These are phyloP conservation scores for Harpagifer antarcticus DNA, from an alignment of 2,797 vertebrate genomes.

Conservation along the genomic window DNA sequence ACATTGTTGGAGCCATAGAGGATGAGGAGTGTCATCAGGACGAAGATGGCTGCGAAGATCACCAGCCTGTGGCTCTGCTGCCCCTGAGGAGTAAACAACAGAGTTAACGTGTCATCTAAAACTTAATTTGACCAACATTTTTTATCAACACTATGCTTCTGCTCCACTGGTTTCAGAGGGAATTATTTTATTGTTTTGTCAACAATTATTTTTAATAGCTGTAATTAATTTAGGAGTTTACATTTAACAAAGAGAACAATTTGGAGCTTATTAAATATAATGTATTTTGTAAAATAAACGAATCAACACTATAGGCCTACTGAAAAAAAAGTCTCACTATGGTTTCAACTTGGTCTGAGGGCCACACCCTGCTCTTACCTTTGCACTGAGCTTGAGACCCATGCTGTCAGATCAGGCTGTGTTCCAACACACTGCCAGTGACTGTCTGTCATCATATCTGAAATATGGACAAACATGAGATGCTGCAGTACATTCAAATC, in stretches of 20 bases:
- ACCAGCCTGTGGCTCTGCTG: slow-evolving; percentile 89
- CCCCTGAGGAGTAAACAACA: slow-evolving; percentile 55
- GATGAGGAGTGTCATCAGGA: slow-evolving; percentile 94
- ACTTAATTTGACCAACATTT: background rate
- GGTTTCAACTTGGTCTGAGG: too few species aligned
- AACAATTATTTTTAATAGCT: background rate
- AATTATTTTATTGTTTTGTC: background rate
- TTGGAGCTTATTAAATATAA: background rate
- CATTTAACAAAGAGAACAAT: background rate
- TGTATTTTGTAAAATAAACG: slow-evolving; percentile 1
- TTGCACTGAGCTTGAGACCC: slow-evolving; percentile 74
- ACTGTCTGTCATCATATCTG: slow-evolving; percentile 73
- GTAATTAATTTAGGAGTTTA: background rate
- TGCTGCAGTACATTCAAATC: background rate
- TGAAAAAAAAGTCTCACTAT: too few species aligned
- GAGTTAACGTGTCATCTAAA: background rate
- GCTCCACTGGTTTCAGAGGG: background rate
- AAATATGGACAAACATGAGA: background rate
- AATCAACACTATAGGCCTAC: background rate
- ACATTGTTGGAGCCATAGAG: slow-evolving; percentile 92
- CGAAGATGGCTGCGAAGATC: slow-evolving; percentile 89
- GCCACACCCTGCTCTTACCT: slow-evolving; percentile 68
- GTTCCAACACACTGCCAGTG: slow-evolving; percentile 36
- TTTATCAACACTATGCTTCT: background rate
- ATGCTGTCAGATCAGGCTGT: slow-evolving; percentile 74